These are phyloP conservation scores for Phocides pigmalion DNA, from an alignment of 1,140 invertebrate genomes.

Conservation along the genomic window DNA sequence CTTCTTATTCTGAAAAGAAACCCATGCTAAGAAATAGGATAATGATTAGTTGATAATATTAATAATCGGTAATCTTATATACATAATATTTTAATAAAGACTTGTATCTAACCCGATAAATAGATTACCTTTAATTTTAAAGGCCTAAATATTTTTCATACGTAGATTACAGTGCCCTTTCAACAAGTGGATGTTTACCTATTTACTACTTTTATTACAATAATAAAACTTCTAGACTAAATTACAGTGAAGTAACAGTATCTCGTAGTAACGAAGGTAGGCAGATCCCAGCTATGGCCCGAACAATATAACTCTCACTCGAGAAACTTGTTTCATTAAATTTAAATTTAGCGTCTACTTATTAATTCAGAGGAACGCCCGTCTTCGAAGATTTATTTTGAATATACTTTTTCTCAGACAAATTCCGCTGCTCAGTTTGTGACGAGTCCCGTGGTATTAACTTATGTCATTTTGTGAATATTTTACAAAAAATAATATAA, in stretches of 20 bases:
- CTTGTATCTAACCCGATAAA: too few relatives aligned
- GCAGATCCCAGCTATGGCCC: constrained; percentile 38
- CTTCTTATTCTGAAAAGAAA: too few relatives aligned
- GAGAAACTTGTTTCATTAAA: constrained; percentile 66
- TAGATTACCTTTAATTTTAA: too few relatives aligned
- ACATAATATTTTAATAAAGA: too few relatives aligned
- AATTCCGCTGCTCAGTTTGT: constrained; percentile 41
- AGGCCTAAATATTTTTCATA: too few relatives aligned
- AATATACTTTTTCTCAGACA: constrained; percentile 47
- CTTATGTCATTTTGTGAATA: background rate
- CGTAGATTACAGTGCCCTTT: too few relatives aligned
- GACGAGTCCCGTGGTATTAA: constrained; percentile 11
- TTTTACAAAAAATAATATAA: background rate
- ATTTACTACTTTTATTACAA: too few relatives aligned
- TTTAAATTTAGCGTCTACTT: constrained; percentile 62
- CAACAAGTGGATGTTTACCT: too few relatives aligned
- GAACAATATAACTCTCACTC: constrained; percentile 49
- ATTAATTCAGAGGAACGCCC: constrained; percentile 60
- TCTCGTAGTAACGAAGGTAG: constrained; percentile 25
- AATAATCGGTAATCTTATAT: too few relatives aligned
- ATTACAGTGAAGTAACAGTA: constrained; percentile 15
- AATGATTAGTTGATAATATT: too few relatives aligned
- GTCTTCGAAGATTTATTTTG: constrained; percentile 47
- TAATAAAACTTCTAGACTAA: background rate
- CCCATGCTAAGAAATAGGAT: too few relatives aligned